Evolutionary conservation across 2,888 invertebrate genomes (phyloP).

Genomic region (Drosophila subquinaria): DNA sequence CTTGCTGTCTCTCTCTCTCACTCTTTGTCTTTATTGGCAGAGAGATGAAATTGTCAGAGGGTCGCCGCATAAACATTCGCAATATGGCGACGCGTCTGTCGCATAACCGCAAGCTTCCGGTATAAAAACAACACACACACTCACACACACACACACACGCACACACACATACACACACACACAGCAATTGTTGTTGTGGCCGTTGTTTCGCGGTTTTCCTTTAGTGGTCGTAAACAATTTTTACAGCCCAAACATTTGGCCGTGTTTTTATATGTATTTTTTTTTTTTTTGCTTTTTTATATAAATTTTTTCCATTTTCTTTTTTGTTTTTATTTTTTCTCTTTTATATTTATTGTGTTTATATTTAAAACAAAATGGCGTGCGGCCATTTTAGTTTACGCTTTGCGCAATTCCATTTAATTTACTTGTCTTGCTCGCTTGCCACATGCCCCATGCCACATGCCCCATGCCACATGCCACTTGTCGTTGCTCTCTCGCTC

Average conservation of each 20-base stretch:
- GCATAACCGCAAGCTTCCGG: conserved; percentile 59
- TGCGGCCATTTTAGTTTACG: conserved; percentile 56
- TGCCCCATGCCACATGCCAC: conserved; percentile 10
- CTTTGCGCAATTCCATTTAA: conserved; percentile 64
- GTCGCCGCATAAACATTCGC: conserved; percentile 65
- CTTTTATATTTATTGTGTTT: conserved; percentile 72
- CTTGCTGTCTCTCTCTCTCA: not conserved
- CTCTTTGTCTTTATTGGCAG: not conserved
- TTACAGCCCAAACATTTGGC: conserved; percentile 75
- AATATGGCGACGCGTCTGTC: conserved; percentile 68
- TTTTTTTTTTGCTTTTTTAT: conserved; percentile 6
- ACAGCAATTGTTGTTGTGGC: conserved; percentile 25
- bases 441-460: conserved; percentile 7
- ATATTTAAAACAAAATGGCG: conserved; percentile 56
- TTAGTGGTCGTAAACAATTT: conserved; percentile 76
- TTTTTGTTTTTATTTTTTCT: conserved; percentile 28
- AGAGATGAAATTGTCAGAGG: conserved; percentile 34
- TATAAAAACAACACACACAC: conserved; percentile 45
- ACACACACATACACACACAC: conserved; percentile 10
- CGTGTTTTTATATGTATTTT: conserved; percentile 44
- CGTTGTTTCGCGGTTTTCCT: conserved; percentile 66
- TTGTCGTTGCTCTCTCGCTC: conserved; percentile 3
- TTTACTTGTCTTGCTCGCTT: conserved; percentile 41
- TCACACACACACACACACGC: conserved; percentile 23
- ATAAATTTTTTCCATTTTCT: not conserved